A percentile compares a stretch with the other conserved stretches of the same genome.
Conservation (phyloP, 2,113 vertebrate genomes). For the Lampris megalopsis region DNA sequence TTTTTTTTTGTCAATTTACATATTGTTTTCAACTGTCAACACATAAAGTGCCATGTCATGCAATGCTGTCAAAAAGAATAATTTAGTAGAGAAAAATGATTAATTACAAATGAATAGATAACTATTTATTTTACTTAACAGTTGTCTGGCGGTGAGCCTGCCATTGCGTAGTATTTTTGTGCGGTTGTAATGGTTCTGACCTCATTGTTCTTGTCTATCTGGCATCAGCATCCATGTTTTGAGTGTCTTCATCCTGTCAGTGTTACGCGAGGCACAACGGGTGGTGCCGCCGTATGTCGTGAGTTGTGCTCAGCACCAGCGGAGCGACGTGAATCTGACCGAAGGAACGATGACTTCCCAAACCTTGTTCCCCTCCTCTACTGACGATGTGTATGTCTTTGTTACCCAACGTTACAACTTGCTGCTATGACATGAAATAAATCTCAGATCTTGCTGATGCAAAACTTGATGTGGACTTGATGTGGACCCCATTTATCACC, state of each 20-base stretch:
- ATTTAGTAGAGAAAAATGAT: conserved; percentile 10
- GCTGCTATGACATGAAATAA: conserved; percentile 82
- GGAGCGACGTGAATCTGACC: conserved; percentile 66
- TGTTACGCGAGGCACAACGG: conserved; percentile 57
- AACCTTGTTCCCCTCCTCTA: conserved; percentile 70
- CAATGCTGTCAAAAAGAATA: conserved; percentile 41
- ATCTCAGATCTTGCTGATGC: conserved; percentile 78
- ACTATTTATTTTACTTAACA: conserved; percentile 33
- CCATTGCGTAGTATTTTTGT: conserved; percentile 64
- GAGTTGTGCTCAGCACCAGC: conserved; percentile 46
- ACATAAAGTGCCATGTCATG: conserved; percentile 73
- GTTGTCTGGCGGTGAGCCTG: conserved; percentile 33
- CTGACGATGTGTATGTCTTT: conserved; percentile 76
- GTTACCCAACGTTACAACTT: conserved; percentile 76
- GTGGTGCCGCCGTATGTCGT: conserved; percentile 52
- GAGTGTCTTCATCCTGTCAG: conserved; percentile 63
- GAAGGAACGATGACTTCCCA: conserved; percentile 67
- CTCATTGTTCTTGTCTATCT: conserved; percentile 60
- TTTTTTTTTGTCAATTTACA: conserved; percentile 33
- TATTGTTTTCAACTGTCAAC: conserved; percentile 53
- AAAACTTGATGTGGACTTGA: conserved; percentile 68
- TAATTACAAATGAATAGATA: conserved; percentile 19
- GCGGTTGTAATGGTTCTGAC: conserved; percentile 64
- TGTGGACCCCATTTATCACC: conserved; percentile 36
- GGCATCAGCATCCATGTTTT: conserved; percentile 55